Conservation (phyloP, 1,140 invertebrate genomes). For the Leptestheria dahalacensis region DNA sequence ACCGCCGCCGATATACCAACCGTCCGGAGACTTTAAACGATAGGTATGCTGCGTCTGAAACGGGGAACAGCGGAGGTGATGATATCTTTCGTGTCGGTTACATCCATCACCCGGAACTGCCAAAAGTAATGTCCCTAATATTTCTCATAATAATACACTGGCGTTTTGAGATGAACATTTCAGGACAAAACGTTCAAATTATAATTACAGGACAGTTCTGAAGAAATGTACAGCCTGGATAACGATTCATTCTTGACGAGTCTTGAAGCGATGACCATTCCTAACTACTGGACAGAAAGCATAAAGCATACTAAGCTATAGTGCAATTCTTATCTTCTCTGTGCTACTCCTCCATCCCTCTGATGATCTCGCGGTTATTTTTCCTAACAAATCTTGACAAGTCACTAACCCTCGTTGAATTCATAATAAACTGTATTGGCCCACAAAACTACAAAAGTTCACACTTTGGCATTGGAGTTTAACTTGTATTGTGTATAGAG, state of each 20-base stretch:
- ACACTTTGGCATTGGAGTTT: constrained; percentile 9
- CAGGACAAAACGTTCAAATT: too few species aligned
- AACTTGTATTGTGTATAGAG: constrained; percentile 13
- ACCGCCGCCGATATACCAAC: constrained; percentile 8
- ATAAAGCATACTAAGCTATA: constrained; percentile 81
- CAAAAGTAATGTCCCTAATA: constrained; percentile 18
- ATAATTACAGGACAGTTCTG: constrained; percentile 75
- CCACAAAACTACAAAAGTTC: not conserved
- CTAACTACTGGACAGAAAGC: constrained; percentile 82
- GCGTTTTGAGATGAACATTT: too few species aligned
- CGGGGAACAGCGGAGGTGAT: constrained; percentile 5
- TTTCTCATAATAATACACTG: constrained; percentile 21
- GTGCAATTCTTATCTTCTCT: not conserved
- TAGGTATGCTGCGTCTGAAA: constrained; percentile 12
- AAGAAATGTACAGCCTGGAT: constrained; percentile 81
- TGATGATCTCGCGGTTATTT: not conserved
- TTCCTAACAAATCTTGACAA: not conserved
- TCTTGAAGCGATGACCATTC: constrained; percentile 79
- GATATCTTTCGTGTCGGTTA: constrained; percentile 14
- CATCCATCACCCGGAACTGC: constrained; percentile 14
- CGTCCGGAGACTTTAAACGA: constrained; percentile 11
- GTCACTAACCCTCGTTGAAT: not conserved
- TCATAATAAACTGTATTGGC: not conserved
- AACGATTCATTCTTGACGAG: constrained; percentile 83
- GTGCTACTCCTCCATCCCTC: not conserved